Percentiles rank a stretch among this genome's conserved stretches.
phyloP scores from a whole-genome alignment of 2,888 invertebrate genomes.

The Heliconius sara region DNA sequence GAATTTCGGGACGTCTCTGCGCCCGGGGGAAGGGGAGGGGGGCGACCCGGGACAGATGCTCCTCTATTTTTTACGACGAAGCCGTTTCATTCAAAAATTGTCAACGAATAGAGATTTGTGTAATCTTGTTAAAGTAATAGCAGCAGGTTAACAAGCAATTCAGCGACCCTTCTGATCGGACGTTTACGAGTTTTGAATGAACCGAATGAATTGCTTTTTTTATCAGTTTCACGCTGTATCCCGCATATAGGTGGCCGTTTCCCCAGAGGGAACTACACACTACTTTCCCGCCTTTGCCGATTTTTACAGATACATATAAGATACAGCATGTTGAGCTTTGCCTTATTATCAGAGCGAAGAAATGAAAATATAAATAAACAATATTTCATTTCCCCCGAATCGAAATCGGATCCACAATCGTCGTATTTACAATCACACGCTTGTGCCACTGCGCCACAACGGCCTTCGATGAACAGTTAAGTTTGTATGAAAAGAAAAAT shows the following conservation, averaged over 20 bases:
- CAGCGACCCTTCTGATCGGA: conserved; percentile 49
- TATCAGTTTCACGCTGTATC: no score
- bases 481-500: conserved; percentile 3
- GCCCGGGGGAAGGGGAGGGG: conserved; percentile 35
- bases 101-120: conserved; percentile 80
- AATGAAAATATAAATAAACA: no score
- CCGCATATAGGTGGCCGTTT: no score
- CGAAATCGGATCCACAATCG: no score
- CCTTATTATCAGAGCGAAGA: no score
- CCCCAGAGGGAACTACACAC: no score
- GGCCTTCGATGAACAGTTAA: neutral
- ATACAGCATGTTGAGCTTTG: no score
- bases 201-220: conserved; percentile 16
- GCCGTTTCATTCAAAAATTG: conserved; percentile 82
- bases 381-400: no score
- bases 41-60: conserved; percentile 68
- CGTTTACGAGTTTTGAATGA: conserved; percentile 42
- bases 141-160: conserved; percentile 68
- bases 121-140: conserved; percentile 81
- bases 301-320: no score
- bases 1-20: conserved; percentile 81
- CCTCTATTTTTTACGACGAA: conserved; percentile 75
- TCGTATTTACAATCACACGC: no score
- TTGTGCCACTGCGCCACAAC: no score
- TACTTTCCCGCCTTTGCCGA: no score